A percentile compares a stretch with the other conserved stretches of the same genome.
These are phyloP conservation scores for Amblyopsis hoosieri DNA, from an alignment of 2,797 vertebrate species.

Conservation along the genomic window DNA sequence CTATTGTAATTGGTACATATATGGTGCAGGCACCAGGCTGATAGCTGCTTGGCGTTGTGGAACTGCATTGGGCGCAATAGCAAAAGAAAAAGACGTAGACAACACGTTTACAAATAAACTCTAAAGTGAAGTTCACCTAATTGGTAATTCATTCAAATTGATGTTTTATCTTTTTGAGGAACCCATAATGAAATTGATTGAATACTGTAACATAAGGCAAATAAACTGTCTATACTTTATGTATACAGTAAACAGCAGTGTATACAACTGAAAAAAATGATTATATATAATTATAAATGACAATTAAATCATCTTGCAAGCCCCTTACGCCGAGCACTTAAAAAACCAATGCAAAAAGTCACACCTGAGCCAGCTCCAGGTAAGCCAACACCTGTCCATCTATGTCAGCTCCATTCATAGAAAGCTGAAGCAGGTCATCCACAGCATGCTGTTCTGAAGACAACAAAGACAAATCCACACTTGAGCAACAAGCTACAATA, in stretches of 20 bases:
- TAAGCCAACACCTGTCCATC: slow-evolving; percentile 88
- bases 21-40: slow-evolving; percentile 90
- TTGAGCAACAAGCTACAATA: slow-evolving; percentile 9
- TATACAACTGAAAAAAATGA: too few species aligned
- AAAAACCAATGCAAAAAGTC: slow-evolving; percentile 1
- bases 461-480: slow-evolving; percentile 14
- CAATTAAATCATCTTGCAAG: too few species aligned
- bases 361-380: slow-evolving; percentile 89
- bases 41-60: slow-evolving; percentile 88
- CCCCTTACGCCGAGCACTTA: too few species aligned
- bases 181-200: too few species aligned
- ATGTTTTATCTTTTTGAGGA: too few species aligned
- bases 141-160: too few species aligned
- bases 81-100: not conserved
- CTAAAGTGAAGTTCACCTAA: too few species aligned
- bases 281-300: too few species aligned
- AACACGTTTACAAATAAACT: not conserved
- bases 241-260: too few species aligned
- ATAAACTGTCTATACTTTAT: too few species aligned
- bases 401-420: slow-evolving; percentile 83
- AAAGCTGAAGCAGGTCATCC: slow-evolving; percentile 82
- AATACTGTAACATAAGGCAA: too few species aligned
- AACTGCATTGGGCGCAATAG: slow-evolving; percentile 69
- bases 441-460: slow-evolving; percentile 86
- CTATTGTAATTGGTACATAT: slow-evolving; percentile 94